A percentile compares a stretch with the other conserved stretches of the same genome.
These are phyloP conservation scores for Luffia ferchaultella DNA, from an alignment of 2,888 invertebrate genomes.

Conservation along the genomic window DNA sequence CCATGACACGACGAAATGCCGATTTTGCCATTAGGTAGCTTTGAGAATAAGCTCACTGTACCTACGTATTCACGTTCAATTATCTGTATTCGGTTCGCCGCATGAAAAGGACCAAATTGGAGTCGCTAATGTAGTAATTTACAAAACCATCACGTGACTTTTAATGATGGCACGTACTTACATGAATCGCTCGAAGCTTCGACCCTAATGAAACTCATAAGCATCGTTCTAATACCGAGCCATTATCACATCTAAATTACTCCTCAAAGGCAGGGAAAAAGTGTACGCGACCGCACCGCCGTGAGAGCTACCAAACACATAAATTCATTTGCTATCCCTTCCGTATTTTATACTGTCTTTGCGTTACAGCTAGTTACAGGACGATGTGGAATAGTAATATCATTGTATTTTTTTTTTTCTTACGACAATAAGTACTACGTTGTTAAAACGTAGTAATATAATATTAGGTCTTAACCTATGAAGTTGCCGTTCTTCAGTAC, in stretches of 20 bases:
- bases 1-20: background rate
- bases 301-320: background rate
- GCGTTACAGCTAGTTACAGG: no score
- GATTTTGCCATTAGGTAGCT: background rate
- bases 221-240: conserved; percentile 47
- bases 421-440: no score
- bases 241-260: conserved; percentile 55
- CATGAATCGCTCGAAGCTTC: conserved; percentile 53
- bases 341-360: no score
- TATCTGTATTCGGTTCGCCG: background rate
- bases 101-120: background rate
- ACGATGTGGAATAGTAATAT: no score
- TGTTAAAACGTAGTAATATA: no score
- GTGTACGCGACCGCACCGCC: conserved; percentile 21
- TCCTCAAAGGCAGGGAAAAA: conserved; percentile 39
- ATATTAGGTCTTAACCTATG: no score
- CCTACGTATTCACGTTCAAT: background rate
- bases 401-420: no score
- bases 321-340: background rate
- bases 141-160: conserved; percentile 52
- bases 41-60: background rate
- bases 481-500: no score
- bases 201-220: conserved; percentile 57
- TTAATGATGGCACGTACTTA: conserved; percentile 55
- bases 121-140: conserved; percentile 36